Base-by-base conservation (phyloP, 2,113 vertebrate species). In the Perca flavescens region DNA sequence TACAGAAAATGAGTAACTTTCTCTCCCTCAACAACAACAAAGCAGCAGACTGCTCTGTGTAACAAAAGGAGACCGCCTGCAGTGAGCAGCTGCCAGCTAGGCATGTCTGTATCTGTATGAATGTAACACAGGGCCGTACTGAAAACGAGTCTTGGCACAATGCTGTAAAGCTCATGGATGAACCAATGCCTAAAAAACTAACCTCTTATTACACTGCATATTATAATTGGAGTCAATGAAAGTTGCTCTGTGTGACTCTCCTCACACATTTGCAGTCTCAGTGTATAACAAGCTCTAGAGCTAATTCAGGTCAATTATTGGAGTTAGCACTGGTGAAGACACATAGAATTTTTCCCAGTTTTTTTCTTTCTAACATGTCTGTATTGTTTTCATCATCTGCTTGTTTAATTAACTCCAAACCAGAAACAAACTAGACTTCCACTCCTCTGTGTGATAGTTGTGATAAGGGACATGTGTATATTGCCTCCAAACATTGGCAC, bases 71-170 rank as follows among this genome's bases (percentile, higher is more conserved):
- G 22, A n/a, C 19, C 12, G 22, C 67, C 10, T 61, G 67, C 46
- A 43, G 50, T 25, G 61, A 70, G 60, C 56, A 54, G 72, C 77
- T 85, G 75, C 58, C 47, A 74, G 68, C 57, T 66, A 46, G 49
- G 49, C 77, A 65, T 21, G 74, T 77, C 77, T 87, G 83, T 22
- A 74, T 47, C 50, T 80, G 72, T 16, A 11, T 25, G 17, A 53
- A 65, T 57, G 49, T 40, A 47, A 49, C 61, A 70, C 22, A 82
- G 67, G n/a, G 43, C 25, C 36, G 22, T 12, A 19, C 53, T 36
- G 15, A 66, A 71, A 64, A 22, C 3, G 0, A 66, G 9, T 68
- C 14, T 6, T 49, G 63, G 9, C 19, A 0, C 3, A 28, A 11
- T 3, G 34, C 13, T 64, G 36, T 2, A 6, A 77, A 69, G 64